Percentiles rank a stretch among this genome's conserved stretches.
Conservation (phyloP, 2,113 vertebrate genomes). For the Cygnus buccinator region DNA sequence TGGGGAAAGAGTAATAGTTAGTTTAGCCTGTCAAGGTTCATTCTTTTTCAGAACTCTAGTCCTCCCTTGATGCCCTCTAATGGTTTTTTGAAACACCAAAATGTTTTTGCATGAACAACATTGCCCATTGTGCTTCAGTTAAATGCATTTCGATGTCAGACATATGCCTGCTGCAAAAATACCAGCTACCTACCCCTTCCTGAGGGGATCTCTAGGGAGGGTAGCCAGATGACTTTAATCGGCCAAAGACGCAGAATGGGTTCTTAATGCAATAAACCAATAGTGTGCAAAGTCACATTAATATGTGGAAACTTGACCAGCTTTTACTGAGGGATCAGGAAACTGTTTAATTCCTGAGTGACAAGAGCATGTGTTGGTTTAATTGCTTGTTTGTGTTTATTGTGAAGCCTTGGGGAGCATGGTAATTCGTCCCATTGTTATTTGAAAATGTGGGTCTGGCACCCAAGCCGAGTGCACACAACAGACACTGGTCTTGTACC, state of each 20-base stretch:
- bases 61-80: constrained; percentile 76
- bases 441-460: constrained; percentile 36
- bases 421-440: constrained; percentile 34
- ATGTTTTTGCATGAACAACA: constrained; percentile 72
- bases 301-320: constrained; percentile 27
- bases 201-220: constrained; percentile 44
- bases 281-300: constrained; percentile 29
- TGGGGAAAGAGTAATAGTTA: constrained; percentile 55
- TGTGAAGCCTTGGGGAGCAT: not conserved
- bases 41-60: constrained; percentile 69
- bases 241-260: constrained; percentile 20
- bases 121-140: constrained; percentile 68
- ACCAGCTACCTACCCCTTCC: constrained; percentile 21
- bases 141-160: constrained; percentile 75
- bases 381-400: constrained; percentile 54
- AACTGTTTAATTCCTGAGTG: constrained; percentile 37
- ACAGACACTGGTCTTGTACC: not conserved
- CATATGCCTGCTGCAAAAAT: constrained; percentile 43
- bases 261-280: constrained; percentile 6
- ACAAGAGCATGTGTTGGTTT: constrained; percentile 54
- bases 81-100: constrained; percentile 75
- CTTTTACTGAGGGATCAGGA: constrained; percentile 22
- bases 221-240: constrained; percentile 24
- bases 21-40: constrained; percentile 74
- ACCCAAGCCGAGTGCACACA: not conserved